phyloP scores from a whole-genome alignment of 2,888 invertebrate species.

The Hyposoter dolosus region DNA sequence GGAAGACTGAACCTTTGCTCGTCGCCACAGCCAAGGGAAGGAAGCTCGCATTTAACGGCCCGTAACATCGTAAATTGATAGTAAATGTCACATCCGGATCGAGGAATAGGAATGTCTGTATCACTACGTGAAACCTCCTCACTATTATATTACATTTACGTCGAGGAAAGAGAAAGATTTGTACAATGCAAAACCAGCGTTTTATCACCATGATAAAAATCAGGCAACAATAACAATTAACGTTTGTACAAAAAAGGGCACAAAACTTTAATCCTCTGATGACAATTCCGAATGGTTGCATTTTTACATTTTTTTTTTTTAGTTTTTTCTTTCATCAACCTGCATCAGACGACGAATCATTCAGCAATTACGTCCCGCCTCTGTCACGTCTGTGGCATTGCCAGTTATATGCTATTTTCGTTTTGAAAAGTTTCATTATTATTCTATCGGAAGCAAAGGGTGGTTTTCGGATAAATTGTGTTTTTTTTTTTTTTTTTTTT shows the following conservation, averaged over 20 bases:
- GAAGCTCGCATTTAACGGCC: constrained; percentile 79
- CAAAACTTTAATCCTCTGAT: constrained; percentile 50
- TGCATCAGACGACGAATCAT: constrained; percentile 41
- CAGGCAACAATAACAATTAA: not conserved
- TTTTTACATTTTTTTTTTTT: constrained; percentile 12
- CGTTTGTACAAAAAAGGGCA: constrained; percentile 5
- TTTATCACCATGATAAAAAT: constrained; percentile 17
- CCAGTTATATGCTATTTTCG: not conserved
- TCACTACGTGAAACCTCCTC: constrained; percentile 30
- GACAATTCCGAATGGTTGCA: constrained; percentile 14
- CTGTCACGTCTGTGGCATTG: constrained; percentile 24
- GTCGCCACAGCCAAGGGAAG: constrained; percentile 48
- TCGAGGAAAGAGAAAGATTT: not conserved
- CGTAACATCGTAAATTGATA: constrained; percentile 82
- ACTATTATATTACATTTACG: not conserved
- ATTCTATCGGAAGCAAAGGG: not conserved
- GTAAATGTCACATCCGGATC: constrained; percentile 82
- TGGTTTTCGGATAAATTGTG: not conserved
- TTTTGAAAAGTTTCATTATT: not conserved
- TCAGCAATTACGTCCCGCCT: constrained; percentile 62
- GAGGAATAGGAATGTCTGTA: constrained; percentile 78
- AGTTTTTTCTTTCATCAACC: not conserved
- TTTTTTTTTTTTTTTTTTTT: not conserved
- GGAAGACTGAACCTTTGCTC: constrained; percentile 58
- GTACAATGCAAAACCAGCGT: not conserved